Conservation (phyloP, 2,797 vertebrate species). For the Lithobates pipiens region DNA sequence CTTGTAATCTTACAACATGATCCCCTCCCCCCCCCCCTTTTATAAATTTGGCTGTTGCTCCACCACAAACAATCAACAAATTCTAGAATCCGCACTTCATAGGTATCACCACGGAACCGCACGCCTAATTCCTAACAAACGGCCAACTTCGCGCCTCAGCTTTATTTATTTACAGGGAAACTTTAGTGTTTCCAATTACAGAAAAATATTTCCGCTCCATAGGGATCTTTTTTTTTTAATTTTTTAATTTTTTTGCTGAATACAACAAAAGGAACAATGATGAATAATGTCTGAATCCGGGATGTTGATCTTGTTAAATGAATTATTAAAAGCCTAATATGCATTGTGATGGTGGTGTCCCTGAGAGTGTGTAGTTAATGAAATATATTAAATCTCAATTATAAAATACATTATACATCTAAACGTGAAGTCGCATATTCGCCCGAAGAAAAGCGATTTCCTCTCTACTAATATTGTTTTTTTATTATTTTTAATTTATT, state of each 20-base stretch:
- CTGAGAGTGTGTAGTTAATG: background rate
- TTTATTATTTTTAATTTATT: slow-evolving; percentile 1
- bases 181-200: slow-evolving; percentile 1
- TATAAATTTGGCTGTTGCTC: too few relatives aligned
- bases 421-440: background rate
- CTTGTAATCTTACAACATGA: too few relatives aligned
- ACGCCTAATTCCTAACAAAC: too few relatives aligned
- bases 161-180: background rate
- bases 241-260: slow-evolving; percentile 10
- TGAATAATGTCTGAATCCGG: background rate
- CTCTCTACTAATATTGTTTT: background rate
- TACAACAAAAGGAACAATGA: background rate
- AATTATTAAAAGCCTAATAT: background rate
- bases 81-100: too few relatives aligned
- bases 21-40: too few relatives aligned
- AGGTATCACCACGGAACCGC: too few relatives aligned
- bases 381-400: slow-evolving; percentile 4
- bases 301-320: background rate
- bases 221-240: background rate
- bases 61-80: too few relatives aligned
- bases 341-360: background rate
- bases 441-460: background rate
- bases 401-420: background rate
- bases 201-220: background rate
- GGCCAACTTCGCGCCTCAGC: background rate